phyloP scores from a whole-genome alignment of 2,888 invertebrate species.

The Ashinkailepas kermadecensis region DNA sequence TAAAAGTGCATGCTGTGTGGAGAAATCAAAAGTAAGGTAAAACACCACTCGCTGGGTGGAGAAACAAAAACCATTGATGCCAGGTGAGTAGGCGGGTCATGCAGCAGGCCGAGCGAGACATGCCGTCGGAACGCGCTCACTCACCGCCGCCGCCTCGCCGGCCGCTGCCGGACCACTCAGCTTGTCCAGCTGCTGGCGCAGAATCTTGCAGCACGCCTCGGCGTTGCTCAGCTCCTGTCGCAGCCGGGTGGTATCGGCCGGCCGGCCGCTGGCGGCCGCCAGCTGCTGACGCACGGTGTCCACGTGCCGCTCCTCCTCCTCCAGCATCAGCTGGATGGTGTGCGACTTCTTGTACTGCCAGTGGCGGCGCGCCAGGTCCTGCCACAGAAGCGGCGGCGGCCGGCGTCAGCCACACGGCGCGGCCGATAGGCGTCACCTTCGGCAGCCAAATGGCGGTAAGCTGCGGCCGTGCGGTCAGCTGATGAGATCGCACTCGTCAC shows the following conservation, averaged over 20 bases:
- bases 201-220: slow-evolving; percentile 53
- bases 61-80: too few relatives aligned
- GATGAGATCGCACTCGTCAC: neutral
- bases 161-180: slow-evolving; percentile 17
- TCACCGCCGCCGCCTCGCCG: slow-evolving; percentile 10
- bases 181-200: slow-evolving; percentile 50
- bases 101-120: neutral
- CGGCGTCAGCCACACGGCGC: slow-evolving; percentile 24
- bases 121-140: neutral
- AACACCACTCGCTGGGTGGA: neutral
- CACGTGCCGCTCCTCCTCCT: slow-evolving; percentile 73
- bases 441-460: neutral
- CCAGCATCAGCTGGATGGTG: slow-evolving; percentile 81
- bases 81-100: neutral
- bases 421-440: neutral
- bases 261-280: slow-evolving; percentile 36
- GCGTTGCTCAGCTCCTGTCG: slow-evolving; percentile 51
- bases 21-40: neutral
- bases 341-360: slow-evolving; percentile 57
- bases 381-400: neutral
- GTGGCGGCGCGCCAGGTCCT: slow-evolving; percentile 17
- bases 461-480: neutral
- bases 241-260: slow-evolving; percentile 44
- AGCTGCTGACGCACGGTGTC: slow-evolving; percentile 65
- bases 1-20: neutral